Evolutionary conservation across 64 coral and sea anemone genomes (phyloP).

Genomic region (Trachythela sp.): DNA sequence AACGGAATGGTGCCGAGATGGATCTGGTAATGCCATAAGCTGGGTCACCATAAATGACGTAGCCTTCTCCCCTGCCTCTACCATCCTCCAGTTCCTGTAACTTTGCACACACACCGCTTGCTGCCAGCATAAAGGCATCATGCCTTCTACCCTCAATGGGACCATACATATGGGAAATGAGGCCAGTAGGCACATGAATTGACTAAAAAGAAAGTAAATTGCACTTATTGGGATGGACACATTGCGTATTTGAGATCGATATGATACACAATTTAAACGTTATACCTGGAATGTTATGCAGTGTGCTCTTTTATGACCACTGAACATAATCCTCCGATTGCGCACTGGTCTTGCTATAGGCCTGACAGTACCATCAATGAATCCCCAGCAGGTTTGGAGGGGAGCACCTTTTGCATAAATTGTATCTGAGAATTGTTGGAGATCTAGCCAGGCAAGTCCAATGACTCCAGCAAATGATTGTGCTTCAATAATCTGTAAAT

Average conservation of each 20-base stretch:
- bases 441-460: slow-evolving; percentile 25
- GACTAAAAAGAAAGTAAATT: neutral
- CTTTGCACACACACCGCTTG: neutral
- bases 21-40: neutral
- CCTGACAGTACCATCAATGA: slow-evolving; percentile 4
- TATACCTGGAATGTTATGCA: slow-evolving; percentile 14
- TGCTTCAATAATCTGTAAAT: slow-evolving; percentile 1
- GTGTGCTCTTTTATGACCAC: slow-evolving; percentile 5
- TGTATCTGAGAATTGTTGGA: neutral
- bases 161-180: neutral
- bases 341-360: too few species aligned
- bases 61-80: neutral
- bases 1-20: neutral
- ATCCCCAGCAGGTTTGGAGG: slow-evolving; percentile 30
- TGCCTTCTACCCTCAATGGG: neutral
- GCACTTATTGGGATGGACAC: neutral
- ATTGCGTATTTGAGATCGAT: neutral
- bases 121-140: too few species aligned
- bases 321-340: neutral
- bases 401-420: slow-evolving; percentile 11
- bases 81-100: neutral
- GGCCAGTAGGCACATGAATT: neutral
- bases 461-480: neutral
- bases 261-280: neutral
- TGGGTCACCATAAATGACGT: neutral